These are phyloP conservation scores for Danio aesculapii DNA, from an alignment of 2,797 vertebrate genomes.

Conservation along the genomic window DNA sequence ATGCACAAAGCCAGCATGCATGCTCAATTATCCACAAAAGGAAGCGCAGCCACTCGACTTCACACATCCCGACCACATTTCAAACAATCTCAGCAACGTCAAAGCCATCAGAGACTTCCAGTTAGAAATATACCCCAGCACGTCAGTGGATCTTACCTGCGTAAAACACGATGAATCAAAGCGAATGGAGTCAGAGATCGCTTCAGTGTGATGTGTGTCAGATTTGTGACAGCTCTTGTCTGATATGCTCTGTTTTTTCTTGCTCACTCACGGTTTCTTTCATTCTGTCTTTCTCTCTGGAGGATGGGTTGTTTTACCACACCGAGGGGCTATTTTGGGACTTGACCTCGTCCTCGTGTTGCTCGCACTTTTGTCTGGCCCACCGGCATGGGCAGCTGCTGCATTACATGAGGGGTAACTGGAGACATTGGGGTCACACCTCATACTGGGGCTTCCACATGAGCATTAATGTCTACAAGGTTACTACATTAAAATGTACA, in stretches of 20 bases:
- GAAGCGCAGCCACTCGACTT: slow-evolving; percentile 1
- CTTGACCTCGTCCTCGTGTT: slow-evolving; percentile 79
- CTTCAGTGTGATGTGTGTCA: slow-evolving; percentile 46
- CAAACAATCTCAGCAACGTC: slow-evolving; percentile 20
- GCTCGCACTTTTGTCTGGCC: slow-evolving; percentile 51
- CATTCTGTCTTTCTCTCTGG: slow-evolving; percentile 64
- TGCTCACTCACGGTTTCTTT: slow-evolving; percentile 61
- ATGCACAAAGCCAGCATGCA: neutral
- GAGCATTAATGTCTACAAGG: neutral
- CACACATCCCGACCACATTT: slow-evolving; percentile 13
- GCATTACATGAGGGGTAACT: slow-evolving; percentile 15
- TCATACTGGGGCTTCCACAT: slow-evolving; percentile 8
- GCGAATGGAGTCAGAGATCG: slow-evolving; percentile 17
- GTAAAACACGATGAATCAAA: slow-evolving; percentile 42
- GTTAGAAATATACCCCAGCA: slow-evolving; percentile 22
- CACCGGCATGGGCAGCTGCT: slow-evolving; percentile 60
- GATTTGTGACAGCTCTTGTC: slow-evolving; percentile 57
- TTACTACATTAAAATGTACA: neutral
- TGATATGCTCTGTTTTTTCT: slow-evolving; percentile 40
- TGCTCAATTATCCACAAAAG: neutral
- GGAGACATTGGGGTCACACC: slow-evolving; percentile 43
- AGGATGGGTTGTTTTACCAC: slow-evolving; percentile 79
- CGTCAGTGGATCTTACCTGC: slow-evolving; percentile 44
- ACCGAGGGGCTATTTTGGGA: slow-evolving; percentile 90
- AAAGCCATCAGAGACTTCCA: slow-evolving; percentile 2